phyloP scores from a whole-genome alignment of 1,140 invertebrate species.

The Nasonia giraulti region DNA sequence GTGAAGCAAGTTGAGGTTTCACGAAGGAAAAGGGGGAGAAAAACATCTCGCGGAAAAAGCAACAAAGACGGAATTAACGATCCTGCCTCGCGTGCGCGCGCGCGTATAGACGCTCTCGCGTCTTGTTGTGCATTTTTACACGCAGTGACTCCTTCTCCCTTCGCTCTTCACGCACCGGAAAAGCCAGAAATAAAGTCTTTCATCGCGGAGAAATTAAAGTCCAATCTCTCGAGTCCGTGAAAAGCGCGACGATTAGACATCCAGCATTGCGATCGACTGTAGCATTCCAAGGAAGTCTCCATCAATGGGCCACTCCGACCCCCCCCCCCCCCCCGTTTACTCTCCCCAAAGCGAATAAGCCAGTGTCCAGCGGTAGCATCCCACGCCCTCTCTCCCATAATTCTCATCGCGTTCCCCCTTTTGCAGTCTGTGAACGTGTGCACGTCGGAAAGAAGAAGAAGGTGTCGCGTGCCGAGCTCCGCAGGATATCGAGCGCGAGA shows the following conservation, averaged over 20 bases:
- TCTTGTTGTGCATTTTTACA: no score
- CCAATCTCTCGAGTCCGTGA: no score
- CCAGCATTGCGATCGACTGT: neutral
- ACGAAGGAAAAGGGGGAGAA: no score
- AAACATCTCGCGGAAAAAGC: neutral
- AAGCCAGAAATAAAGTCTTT: no score
- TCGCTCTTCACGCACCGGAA: neutral
- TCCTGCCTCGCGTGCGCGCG: neutral
- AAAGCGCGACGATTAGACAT: no score
- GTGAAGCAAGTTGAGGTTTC: no score
- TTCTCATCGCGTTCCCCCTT: neutral
- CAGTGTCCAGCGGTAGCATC: neutral
- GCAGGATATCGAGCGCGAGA: constrained; percentile 24
- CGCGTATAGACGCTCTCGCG: no score
- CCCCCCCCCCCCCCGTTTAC: neutral
- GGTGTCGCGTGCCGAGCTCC: neutral
- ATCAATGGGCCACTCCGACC: neutral
- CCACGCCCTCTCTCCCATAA: neutral
- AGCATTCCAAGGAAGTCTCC: neutral
- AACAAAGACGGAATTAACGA: constrained; percentile 6
- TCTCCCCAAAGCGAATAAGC: neutral
- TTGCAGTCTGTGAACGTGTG: neutral
- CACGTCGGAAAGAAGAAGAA: neutral
- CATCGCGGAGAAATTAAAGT: no score
- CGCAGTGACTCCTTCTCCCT: no score